These are phyloP conservation scores for Sander vitreus DNA, from an alignment of 2,113 vertebrate species.

Conservation along the genomic window DNA sequence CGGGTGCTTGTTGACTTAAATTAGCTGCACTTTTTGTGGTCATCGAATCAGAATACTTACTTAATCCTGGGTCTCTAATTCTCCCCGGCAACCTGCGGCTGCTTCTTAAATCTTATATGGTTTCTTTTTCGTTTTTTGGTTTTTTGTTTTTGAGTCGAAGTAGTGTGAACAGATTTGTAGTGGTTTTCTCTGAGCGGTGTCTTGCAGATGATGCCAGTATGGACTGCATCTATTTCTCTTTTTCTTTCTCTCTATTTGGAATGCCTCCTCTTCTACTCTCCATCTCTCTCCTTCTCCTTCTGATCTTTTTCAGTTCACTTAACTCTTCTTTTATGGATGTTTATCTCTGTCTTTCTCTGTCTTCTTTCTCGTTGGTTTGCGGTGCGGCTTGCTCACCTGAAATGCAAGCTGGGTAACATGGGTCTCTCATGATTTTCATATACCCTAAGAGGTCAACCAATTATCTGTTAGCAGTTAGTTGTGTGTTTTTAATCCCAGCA, in stretches of 20 bases:
- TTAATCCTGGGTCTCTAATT: slow-evolving; percentile 54
- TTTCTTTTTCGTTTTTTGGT: slow-evolving; percentile 61
- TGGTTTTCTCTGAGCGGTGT: slow-evolving; percentile 80
- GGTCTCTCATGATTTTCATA: slow-evolving; percentile 51
- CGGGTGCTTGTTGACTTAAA: slow-evolving; percentile 57
- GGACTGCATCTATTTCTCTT: slow-evolving; percentile 76
- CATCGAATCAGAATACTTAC: slow-evolving; percentile 45
- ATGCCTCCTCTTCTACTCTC: slow-evolving; percentile 74
- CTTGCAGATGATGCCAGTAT: slow-evolving; percentile 81
- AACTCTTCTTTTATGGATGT: slow-evolving; percentile 73
- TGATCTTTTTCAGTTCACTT: slow-evolving; percentile 67
- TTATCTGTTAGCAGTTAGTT: not conserved
- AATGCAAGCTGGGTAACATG: slow-evolving; percentile 78
- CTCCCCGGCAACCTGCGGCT: slow-evolving; percentile 69
- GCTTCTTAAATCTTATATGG: slow-evolving; percentile 75
- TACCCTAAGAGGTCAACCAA: not conserved
- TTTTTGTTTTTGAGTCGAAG: slow-evolving; percentile 69
- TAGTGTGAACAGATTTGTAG: slow-evolving; percentile 71
- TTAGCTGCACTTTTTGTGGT: slow-evolving; percentile 57
- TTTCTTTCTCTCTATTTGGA: slow-evolving; percentile 69
- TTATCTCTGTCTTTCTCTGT: slow-evolving; percentile 71
- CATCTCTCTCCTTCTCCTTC: slow-evolving; percentile 44
- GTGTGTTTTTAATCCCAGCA: not conserved
- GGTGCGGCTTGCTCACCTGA: slow-evolving; percentile 75
- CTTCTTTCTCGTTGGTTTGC: slow-evolving; percentile 66